These are phyloP conservation scores for Luscinia megarhynchos DNA, from an alignment of 2,797 vertebrate species.

Conservation along the genomic window DNA sequence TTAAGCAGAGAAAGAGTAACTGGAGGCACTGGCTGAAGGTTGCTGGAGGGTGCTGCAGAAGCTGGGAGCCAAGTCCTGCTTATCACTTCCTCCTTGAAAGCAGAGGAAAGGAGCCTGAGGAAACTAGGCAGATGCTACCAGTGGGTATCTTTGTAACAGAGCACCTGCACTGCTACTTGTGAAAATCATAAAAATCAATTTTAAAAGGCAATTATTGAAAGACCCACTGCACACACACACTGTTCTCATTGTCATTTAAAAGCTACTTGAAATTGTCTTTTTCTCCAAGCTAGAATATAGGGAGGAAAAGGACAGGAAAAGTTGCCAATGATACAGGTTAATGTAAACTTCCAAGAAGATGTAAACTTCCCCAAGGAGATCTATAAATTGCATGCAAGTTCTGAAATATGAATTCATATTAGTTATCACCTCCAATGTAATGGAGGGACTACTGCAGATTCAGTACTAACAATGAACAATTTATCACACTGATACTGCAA, in stretches of 20 bases:
- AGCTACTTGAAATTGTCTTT: not conserved
- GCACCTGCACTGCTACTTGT: not conserved
- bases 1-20: not conserved
- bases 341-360: constrained; percentile 35
- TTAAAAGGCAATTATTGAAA: constrained; percentile 39
- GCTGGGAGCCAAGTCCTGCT: not conserved
- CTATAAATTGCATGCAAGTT: constrained; percentile 13
- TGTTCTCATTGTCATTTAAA: not conserved
- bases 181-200: constrained; percentile 26
- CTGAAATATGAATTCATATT: constrained; percentile 13
- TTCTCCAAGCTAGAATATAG: constrained; percentile 7
- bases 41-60: not conserved
- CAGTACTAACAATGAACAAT: constrained; percentile 23
- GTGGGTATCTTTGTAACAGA: not conserved
- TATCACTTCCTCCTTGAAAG: not conserved
- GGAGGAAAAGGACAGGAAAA: not conserved
- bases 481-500: constrained; percentile 37
- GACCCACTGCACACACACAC: not conserved
- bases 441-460: not conserved
- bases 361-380: constrained; percentile 4
- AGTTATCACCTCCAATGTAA: constrained; percentile 1
- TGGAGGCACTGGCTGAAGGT: not conserved
- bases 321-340: not conserved
- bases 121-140: not conserved
- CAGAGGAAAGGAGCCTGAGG: not conserved